Percentiles rank a stretch among this genome's conserved stretches.
These are phyloP conservation scores for Aphodius granarius DNA, from an alignment of 2,888 invertebrate species.

Conservation along the genomic window DNA sequence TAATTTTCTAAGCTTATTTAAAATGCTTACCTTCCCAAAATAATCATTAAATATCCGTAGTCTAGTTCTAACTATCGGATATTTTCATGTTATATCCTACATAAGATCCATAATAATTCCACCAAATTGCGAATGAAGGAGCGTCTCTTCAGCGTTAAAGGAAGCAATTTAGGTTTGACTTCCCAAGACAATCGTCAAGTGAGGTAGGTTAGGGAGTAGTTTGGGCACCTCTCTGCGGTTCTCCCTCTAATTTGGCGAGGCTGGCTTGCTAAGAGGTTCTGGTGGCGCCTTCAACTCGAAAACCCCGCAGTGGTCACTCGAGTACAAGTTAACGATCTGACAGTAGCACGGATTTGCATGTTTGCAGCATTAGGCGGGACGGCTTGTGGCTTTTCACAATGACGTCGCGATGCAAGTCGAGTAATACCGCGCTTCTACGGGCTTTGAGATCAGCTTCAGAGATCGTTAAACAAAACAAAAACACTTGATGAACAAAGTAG, in stretches of 20 bases:
- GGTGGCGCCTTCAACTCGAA: not conserved
- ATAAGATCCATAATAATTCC: not conserved
- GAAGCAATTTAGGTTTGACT: not conserved
- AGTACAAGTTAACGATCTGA: constrained; percentile 14
- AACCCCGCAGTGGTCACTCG: not conserved
- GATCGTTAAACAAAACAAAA: too few relatives aligned
- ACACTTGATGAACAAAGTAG: too few relatives aligned
- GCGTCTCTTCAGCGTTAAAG: not conserved
- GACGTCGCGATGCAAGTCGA: not conserved
- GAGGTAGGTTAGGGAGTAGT: not conserved
- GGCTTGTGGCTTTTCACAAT: not conserved
- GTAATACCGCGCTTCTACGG: not conserved
- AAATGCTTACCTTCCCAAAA: too few relatives aligned
- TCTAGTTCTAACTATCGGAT: too few relatives aligned
- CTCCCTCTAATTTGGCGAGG: not conserved
- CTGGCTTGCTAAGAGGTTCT: not conserved
- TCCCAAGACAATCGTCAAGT: not conserved
- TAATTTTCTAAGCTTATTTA: too few relatives aligned
- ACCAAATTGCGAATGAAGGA: not conserved
- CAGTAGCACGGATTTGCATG: constrained; percentile 11
- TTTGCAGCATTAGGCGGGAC: constrained; percentile 6
- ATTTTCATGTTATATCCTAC: too few relatives aligned
- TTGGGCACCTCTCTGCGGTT: not conserved
- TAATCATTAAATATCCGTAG: too few relatives aligned
- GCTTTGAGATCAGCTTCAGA: too few relatives aligned